A percentile compares a stretch with the other conserved stretches of the same genome.
Evolutionary conservation across 2,888 invertebrate species (phyloP).

Genomic region (Dolichomitus sp.): DNA sequence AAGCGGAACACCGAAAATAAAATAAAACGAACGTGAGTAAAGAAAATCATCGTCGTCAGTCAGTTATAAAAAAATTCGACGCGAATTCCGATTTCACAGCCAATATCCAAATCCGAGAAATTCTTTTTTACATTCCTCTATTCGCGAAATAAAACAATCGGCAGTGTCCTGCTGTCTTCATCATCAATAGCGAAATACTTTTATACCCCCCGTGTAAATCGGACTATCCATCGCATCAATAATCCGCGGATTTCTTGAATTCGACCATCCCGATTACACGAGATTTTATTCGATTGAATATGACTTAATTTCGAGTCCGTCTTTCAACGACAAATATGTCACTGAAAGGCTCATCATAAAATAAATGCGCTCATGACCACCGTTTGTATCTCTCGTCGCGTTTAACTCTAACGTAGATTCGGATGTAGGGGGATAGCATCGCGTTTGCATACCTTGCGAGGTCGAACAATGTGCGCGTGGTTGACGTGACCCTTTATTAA

Average conservation of each 20-base stretch:
- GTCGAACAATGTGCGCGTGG: slow-evolving; percentile 45
- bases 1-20: no score
- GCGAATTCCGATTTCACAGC: no score
- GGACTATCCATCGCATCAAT: neutral
- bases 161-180: no score
- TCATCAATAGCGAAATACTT: no score
- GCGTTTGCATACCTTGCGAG: slow-evolving; percentile 41
- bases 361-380: slow-evolving; percentile 65
- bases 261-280: no score
- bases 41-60: no score
- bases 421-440: slow-evolving; percentile 33
- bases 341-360: slow-evolving; percentile 58
- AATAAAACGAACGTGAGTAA: no score
- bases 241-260: neutral
- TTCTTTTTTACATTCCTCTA: no score
- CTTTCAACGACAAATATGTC: slow-evolving; percentile 1
- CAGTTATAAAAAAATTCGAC: no score
- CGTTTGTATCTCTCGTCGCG: slow-evolving; percentile 28
- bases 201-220: no score
- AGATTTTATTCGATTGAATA: neutral
- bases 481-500: slow-evolving; percentile 67
- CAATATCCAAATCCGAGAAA: no score
- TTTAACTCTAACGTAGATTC: slow-evolving; percentile 34
- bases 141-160: no score
- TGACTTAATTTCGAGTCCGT: slow-evolving; percentile 20